Evolutionary conservation across 2,888 invertebrate species (phyloP), one percentile per base, ranked within the genome.

Genomic region (Xanthia icteritia): DNA sequence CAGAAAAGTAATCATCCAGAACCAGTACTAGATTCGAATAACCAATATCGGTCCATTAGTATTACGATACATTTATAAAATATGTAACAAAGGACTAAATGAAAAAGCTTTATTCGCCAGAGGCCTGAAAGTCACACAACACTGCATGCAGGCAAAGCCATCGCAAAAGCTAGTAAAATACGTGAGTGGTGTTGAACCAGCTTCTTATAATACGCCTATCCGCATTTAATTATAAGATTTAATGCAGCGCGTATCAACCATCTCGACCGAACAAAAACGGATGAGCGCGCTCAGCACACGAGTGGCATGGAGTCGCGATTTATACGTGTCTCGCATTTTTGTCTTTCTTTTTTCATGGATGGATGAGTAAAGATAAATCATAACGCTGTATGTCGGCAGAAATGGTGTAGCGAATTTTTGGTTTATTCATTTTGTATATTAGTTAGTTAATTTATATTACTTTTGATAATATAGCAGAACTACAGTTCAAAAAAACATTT

Each of bases 181-280:
- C 54, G 58, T 65, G 70, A 68, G 79, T 79, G 70, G 81, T 79
- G 80, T 85, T 81, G 81, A 82, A 84, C 87, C 80, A 83, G 84
- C 84, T 80, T 78, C 81, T 83, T 82, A 85, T 90, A 90, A 84
- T 89, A 91, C 90, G 90, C 86, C 90, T 90, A 92, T 91, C 90
- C 77, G 78, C 90, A 88, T 93, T 92, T 92, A 94, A 93, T 94
- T 93, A 93, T 91, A 91, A 91, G 88, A 92, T 91, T 91, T 91
- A 93, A 93, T 93, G 91, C 92, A 89, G 79, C 90, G 90, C 91
- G 89, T 92, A 92, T 91, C 91, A 82, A 87, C 81, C 88, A 90
- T 92, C 91, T 91, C 84, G 84, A 84, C 74, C 86, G 88, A 79
- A 92, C 84, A 92, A 92, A 93, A 93, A 93, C 91, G 84, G 87